Base-by-base conservation (phyloP, 2,888 invertebrate genomes). In the Drepana falcataria region DNA sequence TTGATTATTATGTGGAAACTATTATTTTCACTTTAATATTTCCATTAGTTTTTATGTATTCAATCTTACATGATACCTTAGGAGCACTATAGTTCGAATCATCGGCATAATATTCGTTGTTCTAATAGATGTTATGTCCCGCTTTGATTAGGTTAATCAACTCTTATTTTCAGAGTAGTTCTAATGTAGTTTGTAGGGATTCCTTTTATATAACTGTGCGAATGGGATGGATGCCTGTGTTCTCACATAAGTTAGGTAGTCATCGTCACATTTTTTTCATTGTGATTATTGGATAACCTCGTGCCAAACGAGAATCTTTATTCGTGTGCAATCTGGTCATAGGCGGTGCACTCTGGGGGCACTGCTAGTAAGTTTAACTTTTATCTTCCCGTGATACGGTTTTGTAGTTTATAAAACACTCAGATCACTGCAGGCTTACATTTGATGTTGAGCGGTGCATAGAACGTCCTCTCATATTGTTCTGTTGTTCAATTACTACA, bases 241-340 rank as follows among this genome's bases (percentile, higher is more conserved):
- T 86, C 87, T 85, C 80, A 83, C 75, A 75, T 81, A 81, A 80
- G 78, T 81, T 81, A 81, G 67, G 80, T 74, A 79, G 75, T 83
- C 84, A 85, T 82, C 68, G 61, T 76, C 71, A 67, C 71, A 71
- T 80, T 81, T 61, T 64, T 76, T 78, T 78, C 77, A 78, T 81
- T 72, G 66, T 70, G 63, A 63, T 72, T 75, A 75, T 75, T 70
- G 69, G 62, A 9, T 40, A 69, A 67, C 59, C 76, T 87, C 83
- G 85, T 77, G 69, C 63, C 71, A 69, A 73, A 75, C 79, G 82
- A 82, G 81, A 73, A 70, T 73, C 79, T 73, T 77, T 79, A 77
- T 72, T 83, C 80, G 91, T 91, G 91, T 89, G 85, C 81, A 78
- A 84, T 90, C 91, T 91, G 91, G 91, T 91, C 91, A 91, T 88